Base-by-base conservation (phyloP, 1,140 invertebrate species). In the Monochamus saltuarius region DNA sequence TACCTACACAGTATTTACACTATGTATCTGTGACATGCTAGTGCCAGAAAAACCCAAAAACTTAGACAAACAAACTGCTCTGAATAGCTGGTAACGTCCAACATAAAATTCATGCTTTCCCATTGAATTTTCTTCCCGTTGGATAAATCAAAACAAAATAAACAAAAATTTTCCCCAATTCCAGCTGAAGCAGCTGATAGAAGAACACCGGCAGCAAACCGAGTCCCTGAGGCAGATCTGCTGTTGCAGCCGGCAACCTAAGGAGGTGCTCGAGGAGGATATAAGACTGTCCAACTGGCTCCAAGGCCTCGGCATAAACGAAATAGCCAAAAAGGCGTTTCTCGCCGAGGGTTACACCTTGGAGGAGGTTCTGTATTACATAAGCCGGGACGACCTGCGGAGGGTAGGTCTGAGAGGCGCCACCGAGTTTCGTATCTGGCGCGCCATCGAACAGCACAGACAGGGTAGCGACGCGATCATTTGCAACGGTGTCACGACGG, bases 381-480 rank as follows among this genome's bases (percentile, higher is more conserved):
- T 92, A 59, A 87, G 83, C 1, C 81, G 88, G 68, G 86, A 92
- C 62, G 93, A 95, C 78, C 73, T 95, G 46, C 81, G 84, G 47
- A 83, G 83, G 71, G 70, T 94, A 43, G 83, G 85, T 42, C 77
- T 95, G 43, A 86, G 83, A 88, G 80, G 79, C 9, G 81, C 80
- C 40, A 74, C 78, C 7, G 80, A 82, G 62, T 75, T 83, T 1
- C 73, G 80, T 17, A 69, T 84, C 52, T 84, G 82, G 82, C 78
- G 77, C 7, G 79, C 81, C 1, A 79, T 84, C 29, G 56, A 77
- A 43, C 80, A 82, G 13, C 78, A 81, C 52, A 76, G 82, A 34
- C n/a, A 13, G n/a, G 39, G 39, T 14, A 45, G 11, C 22, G 42
- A 56, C n/a, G 22, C 7, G 11, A 45, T 43, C 16, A 34, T 56